Percentiles rank a stretch among this genome's conserved stretches.
phyloP scores from a whole-genome alignment of 2,113 vertebrate species.

The Shinisaurus crocodilurus region DNA sequence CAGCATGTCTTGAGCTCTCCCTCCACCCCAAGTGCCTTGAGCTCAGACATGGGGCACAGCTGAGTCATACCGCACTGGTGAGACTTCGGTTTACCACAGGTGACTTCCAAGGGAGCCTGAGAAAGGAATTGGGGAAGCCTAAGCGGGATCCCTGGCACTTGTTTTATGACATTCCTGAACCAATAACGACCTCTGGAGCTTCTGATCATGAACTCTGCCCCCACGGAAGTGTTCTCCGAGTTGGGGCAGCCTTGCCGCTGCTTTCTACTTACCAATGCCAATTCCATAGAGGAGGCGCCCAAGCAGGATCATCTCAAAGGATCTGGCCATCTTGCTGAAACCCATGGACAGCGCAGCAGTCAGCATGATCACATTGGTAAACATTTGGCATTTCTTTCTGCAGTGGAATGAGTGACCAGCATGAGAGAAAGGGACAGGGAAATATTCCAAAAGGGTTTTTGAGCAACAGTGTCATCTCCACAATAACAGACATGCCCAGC shows the following conservation, averaged over 20 bases:
- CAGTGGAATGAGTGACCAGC: not conserved
- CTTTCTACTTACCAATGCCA: constrained; percentile 74
- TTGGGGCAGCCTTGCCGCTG: too few species aligned
- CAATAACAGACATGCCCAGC: not conserved
- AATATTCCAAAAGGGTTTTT: not conserved
- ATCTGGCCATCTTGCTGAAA: constrained; percentile 76
- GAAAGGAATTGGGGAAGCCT: not conserved
- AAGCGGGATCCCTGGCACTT: not conserved
- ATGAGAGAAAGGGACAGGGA: not conserved
- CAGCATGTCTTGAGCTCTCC: not conserved
- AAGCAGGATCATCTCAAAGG: constrained; percentile 83
- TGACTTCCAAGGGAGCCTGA: not conserved
- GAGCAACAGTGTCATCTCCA: not conserved
- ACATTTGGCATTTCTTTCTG: constrained; percentile 82
- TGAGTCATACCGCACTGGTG: not conserved
- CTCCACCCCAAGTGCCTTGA: not conserved
- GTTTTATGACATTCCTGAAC: not conserved
- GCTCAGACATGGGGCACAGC: not conserved
- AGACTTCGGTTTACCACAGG: not conserved
- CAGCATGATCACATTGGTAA: constrained; percentile 79
- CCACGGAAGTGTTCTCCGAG: too few species aligned
- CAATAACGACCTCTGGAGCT: not conserved
- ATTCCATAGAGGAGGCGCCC: constrained; percentile 81
- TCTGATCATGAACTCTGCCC: not conserved
- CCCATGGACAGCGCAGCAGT: constrained; percentile 79